phyloP scores from a whole-genome alignment of 2,113 vertebrate species.

The Monopterus albus region DNA sequence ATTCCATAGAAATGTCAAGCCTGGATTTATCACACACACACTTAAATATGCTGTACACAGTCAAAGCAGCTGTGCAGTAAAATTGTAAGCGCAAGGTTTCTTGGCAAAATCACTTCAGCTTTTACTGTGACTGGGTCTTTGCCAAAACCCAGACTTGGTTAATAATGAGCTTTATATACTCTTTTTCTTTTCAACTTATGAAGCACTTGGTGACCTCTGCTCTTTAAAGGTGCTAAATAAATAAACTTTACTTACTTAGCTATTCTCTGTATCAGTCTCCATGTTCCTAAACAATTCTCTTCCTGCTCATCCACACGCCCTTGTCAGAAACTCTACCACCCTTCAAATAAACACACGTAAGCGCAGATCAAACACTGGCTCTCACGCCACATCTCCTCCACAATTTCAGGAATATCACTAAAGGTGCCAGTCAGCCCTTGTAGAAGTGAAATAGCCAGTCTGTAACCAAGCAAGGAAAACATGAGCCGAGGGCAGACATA shows the following conservation, averaged over 20 bases:
- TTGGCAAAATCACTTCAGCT: neutral
- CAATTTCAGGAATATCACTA: slow-evolving; percentile 52
- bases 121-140: neutral
- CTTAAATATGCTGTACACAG: neutral
- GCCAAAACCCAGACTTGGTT: neutral
- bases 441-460: slow-evolving; percentile 53
- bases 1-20: neutral
- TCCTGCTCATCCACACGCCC: slow-evolving; percentile 14
- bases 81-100: too few relatives aligned
- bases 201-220: neutral
- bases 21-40: neutral
- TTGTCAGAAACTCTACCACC: slow-evolving; percentile 57
- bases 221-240: slow-evolving; percentile 1
- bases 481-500: slow-evolving; percentile 33
- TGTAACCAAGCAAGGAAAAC: slow-evolving; percentile 44
- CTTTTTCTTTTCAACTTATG: neutral
- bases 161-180: neutral
- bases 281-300: slow-evolving; percentile 23
- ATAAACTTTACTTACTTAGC: slow-evolving; percentile 8
- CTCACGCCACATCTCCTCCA: slow-evolving; percentile 46
- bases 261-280: neutral
- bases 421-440: slow-evolving; percentile 37
- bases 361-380: slow-evolving; percentile 65
- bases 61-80: neutral
- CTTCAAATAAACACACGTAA: slow-evolving; percentile 66